Evolutionary conservation across 2,113 vertebrate genomes (phyloP).

Genomic region (Candoia aspera): DNA sequence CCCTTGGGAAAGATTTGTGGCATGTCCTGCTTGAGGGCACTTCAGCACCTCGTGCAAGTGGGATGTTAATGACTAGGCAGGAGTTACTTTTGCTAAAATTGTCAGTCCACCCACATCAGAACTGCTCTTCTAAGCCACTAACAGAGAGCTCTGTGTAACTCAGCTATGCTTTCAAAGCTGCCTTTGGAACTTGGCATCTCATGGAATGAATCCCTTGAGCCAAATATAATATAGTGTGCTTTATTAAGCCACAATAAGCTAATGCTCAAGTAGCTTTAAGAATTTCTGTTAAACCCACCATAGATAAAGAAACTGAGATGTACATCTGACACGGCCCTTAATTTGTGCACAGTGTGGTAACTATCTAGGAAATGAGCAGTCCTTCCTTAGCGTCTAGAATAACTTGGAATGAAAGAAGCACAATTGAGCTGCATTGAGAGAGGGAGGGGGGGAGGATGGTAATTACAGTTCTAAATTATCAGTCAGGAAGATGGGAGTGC

Average conservation of each 20-base stretch:
- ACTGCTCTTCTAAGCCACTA: not conserved
- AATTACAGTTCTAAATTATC: conserved; percentile 44
- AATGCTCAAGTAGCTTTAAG: conserved; percentile 23
- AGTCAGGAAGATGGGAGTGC: conserved; percentile 37
- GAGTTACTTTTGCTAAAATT: conserved; percentile 24
- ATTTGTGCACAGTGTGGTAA: conserved; percentile 30
- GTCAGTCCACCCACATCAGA: not conserved
- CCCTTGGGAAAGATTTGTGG: conserved; percentile 27
- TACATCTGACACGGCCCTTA: conserved; percentile 10
- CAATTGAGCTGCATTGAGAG: conserved; percentile 39
- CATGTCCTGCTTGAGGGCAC: not conserved
- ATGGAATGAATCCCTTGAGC: conserved; percentile 4
- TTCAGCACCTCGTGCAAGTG: conserved; percentile 12
- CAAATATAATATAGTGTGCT: conserved; percentile 27
- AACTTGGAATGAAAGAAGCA: conserved; percentile 45
- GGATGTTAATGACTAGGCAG: conserved; percentile 6
- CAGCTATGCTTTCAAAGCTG: conserved; percentile 15
- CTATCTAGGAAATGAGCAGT: conserved; percentile 39
- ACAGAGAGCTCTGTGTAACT: conserved; percentile 10
- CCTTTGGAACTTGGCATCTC: conserved; percentile 27
- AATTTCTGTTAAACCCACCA: conserved; percentile 35
- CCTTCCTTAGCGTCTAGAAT: conserved; percentile 16
- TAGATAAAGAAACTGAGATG: conserved; percentile 22
- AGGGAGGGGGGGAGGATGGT: conserved; percentile 24
- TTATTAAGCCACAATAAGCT: conserved; percentile 48